Evolutionary conservation across 2,888 invertebrate genomes (phyloP), one percentile per base, ranked within the genome.

Genomic region (Fissipunctia ypsillon): DNA sequence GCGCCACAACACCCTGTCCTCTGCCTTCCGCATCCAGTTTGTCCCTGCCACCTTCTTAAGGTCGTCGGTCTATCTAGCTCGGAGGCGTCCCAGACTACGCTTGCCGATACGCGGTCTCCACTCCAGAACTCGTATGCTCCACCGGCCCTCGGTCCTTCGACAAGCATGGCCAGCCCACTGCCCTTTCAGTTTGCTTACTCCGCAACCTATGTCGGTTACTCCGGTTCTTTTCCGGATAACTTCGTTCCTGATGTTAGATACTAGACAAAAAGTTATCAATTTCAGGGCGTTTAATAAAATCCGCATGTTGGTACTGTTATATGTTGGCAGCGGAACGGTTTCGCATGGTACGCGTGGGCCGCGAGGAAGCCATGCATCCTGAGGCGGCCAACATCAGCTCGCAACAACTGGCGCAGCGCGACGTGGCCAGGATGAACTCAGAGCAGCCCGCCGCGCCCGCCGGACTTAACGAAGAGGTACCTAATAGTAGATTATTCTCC

Each of bases 291-390:
- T 38, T 56, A 72, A 28, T 72, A n/a, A 56, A 28, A 28, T 28
- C 28, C 19, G 19, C 7, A 56, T 45, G n/a, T 45, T 54, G 31
- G 3, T 78, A 48, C 61, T 56, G n/a, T 35, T 50, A 3, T 28
- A 65, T 76, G 57, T 69, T 57, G 38, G 2, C 85, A 95, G 93
- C 91, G 72, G 93, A 96, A 76, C 93, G 96, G 66, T 96, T 97
- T 91, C 96, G 96, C 78, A 95, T 97, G 95, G 97, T 98, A 48
- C 97, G 98, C 65, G 97, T 97, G 88, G 98, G 98, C 0, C 96
- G 97, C 61, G 88, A 89, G 10, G 97, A 97, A 76, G 95, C 96
- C 67, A 97, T 98, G 93, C 96, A 97, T 88, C 88, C 94, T 7
- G 93, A 93, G 12, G 97, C 97, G 0, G 95, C 93, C 52, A 92